Base-by-base conservation (phyloP, 2,888 invertebrate genomes). In the Stramonita haemastoma region DNA sequence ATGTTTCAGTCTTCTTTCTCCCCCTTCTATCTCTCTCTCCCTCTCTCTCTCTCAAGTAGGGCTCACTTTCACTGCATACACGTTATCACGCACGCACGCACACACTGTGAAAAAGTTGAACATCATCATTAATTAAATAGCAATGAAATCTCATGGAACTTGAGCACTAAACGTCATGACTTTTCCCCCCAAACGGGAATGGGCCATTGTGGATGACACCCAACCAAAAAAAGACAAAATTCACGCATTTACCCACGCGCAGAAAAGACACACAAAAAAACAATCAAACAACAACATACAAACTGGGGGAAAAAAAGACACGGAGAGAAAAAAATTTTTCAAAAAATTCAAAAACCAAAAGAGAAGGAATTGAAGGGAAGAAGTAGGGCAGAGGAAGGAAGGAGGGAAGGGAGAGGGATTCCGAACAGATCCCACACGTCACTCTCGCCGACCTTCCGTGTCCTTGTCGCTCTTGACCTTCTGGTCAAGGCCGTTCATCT, bases 391-490 rank as follows among this genome's bases (percentile, higher is more conserved):
- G 32, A 34, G 15, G 34, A 81, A 2, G 15, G 6, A 17, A 15
- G 22, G 34, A 15, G 11, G 22, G 15, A 26, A 26, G 26, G n/a
- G 5, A 15, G 34, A 84, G 0, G 56, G 15, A 36, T 6, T n/a
- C 11, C 56, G 0, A 8, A 56, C 84, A 8, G 4, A n/a, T 36
- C 66, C 26, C 29, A 36, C 15, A 36, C 15, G 32, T 86, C 89
- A 90, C 36, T 91, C 91, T 46, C 91, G 81, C 29, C 90, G 81
- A 29, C 87, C 90, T 29, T 91, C 91, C 46, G 36, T 26, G 34
- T 91, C 90, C 86, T 91, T 91, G 87, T 91, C 91, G 29, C 70
- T 22, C 57, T 90, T 91, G 56, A 89, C 88, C 77, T 90, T 90
- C 77, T 84, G 79, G 56, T 90, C 90, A 22, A 81, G 34, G 29